Base-by-base conservation (phyloP, 2,113 vertebrate species). In the Ictidomys tridecemlineatus region DNA sequence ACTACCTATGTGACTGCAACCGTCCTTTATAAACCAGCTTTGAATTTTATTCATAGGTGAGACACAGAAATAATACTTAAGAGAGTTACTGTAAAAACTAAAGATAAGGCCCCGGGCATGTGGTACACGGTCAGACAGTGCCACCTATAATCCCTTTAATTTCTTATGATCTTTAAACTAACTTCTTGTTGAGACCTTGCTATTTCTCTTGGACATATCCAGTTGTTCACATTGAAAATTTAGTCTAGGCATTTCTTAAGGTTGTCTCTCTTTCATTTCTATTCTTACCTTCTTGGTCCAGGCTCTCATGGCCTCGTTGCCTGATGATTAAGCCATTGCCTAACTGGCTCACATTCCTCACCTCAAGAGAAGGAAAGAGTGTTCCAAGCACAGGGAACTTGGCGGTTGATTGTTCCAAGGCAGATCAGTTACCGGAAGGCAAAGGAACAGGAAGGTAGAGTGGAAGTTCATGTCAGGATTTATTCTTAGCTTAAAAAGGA, bases 11-110 rank as follows among this genome's bases (percentile, higher is more conserved):
- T 61, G 37, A 87, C 69, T 93, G 28, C 77, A 94, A 63, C 8
- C 65, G 5, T 14, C 26, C 93, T 87, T 58, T 5, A 53, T 93
- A 92, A 82, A 70, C 32, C 17, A 32, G 1, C 20, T 56, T 93
- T 53, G 65, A 58, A 42, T 51, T 87, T 26, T 94, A 61, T 74
- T 84, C 39, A 61, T 37, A 65, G 10, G 56, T 87, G 88, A 78
- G 95, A 84, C 74, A 93, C 12, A 89, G 48, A 91, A 85, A 53
- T 91, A 70, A 76, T 74, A 85, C 16, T 12, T 45, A 65, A 74
- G 37, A 87, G 83, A 82, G n/a, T 96, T 87, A 56, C 65, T 94
- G 5, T 86, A 13, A 87, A 73, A 90, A 77, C 93, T 72, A 83
- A 87, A 77, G 88, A 92, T 82, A 85, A 77, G 42, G 42, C 2